Conservation (phyloP, 2,888 invertebrate species). For the Pollenia griseotomentosa region DNA sequence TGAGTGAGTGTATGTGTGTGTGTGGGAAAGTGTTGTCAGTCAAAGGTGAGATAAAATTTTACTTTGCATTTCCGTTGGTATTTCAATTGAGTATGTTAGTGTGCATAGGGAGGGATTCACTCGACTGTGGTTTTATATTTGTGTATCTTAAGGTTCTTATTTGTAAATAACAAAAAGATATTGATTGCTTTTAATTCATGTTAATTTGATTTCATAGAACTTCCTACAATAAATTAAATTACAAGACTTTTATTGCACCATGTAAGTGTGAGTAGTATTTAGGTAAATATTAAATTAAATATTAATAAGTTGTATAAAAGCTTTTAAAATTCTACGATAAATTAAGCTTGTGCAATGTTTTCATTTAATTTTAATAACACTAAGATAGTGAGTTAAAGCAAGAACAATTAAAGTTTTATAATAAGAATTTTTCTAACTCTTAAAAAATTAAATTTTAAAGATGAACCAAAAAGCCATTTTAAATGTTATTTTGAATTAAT, state of each 20-base stretch:
- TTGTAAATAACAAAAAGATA: constrained; percentile 16
- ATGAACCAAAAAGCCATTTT: no score
- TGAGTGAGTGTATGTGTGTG: no score
- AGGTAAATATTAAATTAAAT: not conserved
- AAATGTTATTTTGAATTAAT: no score
- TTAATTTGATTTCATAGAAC: constrained; percentile 35
- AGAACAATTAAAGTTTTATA: no score
- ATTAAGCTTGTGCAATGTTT: not conserved
- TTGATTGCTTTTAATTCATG: constrained; percentile 46
- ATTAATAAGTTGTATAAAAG: not conserved
- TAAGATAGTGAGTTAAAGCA: no score
- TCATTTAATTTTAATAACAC: not conserved
- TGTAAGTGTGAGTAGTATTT: not conserved
- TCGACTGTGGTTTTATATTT: not conserved
- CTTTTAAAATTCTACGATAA: not conserved
- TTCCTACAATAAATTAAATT: constrained; percentile 30
- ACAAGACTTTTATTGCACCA: not conserved
- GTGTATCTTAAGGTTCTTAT: not conserved
- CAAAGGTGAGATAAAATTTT: constrained; percentile 39
- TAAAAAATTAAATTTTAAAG: no score
- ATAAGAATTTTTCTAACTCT: no score
- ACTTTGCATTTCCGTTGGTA: constrained; percentile 2
- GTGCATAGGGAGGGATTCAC: not conserved
- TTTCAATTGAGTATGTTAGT: not conserved
- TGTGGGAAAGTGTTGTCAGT: not conserved